phyloP scores from a whole-genome alignment of 2,113 vertebrate genomes.

The Engystomops pustulosus region DNA sequence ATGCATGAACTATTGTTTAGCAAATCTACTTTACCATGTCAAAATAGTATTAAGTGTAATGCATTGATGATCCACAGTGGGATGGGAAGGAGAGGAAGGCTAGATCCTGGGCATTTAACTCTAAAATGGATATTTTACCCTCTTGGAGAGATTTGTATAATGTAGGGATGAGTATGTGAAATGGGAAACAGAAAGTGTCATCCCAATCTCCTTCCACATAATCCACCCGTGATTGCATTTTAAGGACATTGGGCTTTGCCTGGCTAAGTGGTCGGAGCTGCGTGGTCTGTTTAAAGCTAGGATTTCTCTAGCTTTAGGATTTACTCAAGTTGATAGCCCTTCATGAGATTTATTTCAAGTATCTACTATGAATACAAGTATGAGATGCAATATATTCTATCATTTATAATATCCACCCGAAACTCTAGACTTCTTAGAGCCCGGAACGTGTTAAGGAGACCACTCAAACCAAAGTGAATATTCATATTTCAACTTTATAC shows the following conservation, averaged over 20 bases:
- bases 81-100: background rate
- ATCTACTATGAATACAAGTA: background rate
- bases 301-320: slow-evolving; percentile 30
- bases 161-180: slow-evolving; percentile 46
- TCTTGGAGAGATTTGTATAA: slow-evolving; percentile 29
- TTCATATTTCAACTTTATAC: too few relatives aligned
- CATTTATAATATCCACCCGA: slow-evolving; percentile 1
- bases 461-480: too few relatives aligned
- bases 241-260: slow-evolving; percentile 34
- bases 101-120: slow-evolving; percentile 9
- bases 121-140: slow-evolving; percentile 3
- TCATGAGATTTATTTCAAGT: slow-evolving; percentile 23
- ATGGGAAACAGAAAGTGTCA: slow-evolving; percentile 34
- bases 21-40: slow-evolving; percentile 74
- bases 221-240: slow-evolving; percentile 42
- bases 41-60: slow-evolving; percentile 74
- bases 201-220: slow-evolving; percentile 8
- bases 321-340: slow-evolving; percentile 38
- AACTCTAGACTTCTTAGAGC: background rate
- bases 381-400: background rate
- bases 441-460: background rate
- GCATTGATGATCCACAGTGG: slow-evolving; percentile 62
- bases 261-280: slow-evolving; percentile 22
- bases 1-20: slow-evolving; percentile 77
- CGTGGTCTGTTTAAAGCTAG: slow-evolving; percentile 9